Conservation (phyloP, 2,797 vertebrate genomes). For the Leuciscus waleckii region DNA sequence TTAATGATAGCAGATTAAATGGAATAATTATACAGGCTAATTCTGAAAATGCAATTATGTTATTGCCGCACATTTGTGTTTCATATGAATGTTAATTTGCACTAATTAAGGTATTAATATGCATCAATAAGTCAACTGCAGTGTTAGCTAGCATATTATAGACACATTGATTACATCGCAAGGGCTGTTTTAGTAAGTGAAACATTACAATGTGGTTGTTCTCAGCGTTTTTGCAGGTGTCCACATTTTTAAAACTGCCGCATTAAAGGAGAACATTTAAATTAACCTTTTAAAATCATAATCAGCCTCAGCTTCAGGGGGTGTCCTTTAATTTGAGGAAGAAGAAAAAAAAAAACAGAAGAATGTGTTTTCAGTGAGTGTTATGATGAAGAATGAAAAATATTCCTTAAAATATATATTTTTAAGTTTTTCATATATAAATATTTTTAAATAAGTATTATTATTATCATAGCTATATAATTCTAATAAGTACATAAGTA, state of each 20-base stretch:
- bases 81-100: slow-evolving; percentile 63
- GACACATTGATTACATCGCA: slow-evolving; percentile 44
- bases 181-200: slow-evolving; percentile 20
- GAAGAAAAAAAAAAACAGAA: background rate
- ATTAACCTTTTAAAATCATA: background rate
- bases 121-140: slow-evolving; percentile 63
- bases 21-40: slow-evolving; percentile 63
- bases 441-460: too few relatives aligned
- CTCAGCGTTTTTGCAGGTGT: slow-evolving; percentile 21
- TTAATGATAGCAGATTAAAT: slow-evolving; percentile 63
- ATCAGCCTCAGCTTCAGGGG: background rate
- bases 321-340: background rate
- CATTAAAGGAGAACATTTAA: background rate
- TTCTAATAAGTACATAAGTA: background rate
- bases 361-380: background rate
- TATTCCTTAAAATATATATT: background rate
- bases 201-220: slow-evolving; percentile 12
- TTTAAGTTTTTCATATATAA: too few relatives aligned
- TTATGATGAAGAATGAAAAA: background rate
- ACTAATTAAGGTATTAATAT: slow-evolving; percentile 64
- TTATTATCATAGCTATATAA: too few relatives aligned
- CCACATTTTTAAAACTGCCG: background rate
- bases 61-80: slow-evolving; percentile 60
- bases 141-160: slow-evolving; percentile 46
- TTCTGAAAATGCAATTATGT: slow-evolving; percentile 67